Evolutionary conservation across 2,888 invertebrate genomes (phyloP), one percentile per base, ranked within the genome.

Genomic region (Philhelius pedissequus): DNA sequence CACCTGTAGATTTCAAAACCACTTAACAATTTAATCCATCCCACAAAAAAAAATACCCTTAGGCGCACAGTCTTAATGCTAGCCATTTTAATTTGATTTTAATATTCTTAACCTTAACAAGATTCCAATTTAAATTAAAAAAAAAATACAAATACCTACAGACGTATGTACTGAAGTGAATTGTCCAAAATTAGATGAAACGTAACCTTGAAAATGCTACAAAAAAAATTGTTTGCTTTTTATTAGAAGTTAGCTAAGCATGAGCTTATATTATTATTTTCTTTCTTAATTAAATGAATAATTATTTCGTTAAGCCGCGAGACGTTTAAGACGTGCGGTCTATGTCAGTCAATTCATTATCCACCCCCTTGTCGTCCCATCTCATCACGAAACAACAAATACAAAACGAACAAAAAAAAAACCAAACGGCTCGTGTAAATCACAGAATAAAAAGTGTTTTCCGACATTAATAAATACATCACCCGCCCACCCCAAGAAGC

Each of bases 221-320:
- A 73, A 78, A 73, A 68, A 27, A 40, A 56, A 64, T 27, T 56
- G 20, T 32, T 56, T 35, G 3, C 13, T 54, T 54, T 52, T 71
- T 70, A 38, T 64, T 78, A 73, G 40, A 68, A 83, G 78, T 62
- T 71, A 82, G 54, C 71, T 43, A 50, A 56, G n/a, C n/a, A n/a
- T n/a, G n/a, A n/a, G n/a, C n/a, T n/a, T n/a, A n/a, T n/a, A 15
- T 11, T 13, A 20, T 15, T 35, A 5, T 58, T 38, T 58, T 38
- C 56, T 22, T n/a, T 58, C 35, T 38, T 58, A 22, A 40, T 38
- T 25, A 58, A 43, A 6, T 43, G 40, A 64, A 71, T 15, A 58
- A 64, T 48, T 40, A 64, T 15, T 71, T 71, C 9, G 40, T 27
- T 7, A 62, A 30, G 13, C 38, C 22, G 40, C n/a, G 15, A 52